Evolutionary conservation across 2,113 vertebrate genomes (phyloP), one percentile per base, ranked within the genome.

Genomic region (Neolamprologus toae): DNA sequence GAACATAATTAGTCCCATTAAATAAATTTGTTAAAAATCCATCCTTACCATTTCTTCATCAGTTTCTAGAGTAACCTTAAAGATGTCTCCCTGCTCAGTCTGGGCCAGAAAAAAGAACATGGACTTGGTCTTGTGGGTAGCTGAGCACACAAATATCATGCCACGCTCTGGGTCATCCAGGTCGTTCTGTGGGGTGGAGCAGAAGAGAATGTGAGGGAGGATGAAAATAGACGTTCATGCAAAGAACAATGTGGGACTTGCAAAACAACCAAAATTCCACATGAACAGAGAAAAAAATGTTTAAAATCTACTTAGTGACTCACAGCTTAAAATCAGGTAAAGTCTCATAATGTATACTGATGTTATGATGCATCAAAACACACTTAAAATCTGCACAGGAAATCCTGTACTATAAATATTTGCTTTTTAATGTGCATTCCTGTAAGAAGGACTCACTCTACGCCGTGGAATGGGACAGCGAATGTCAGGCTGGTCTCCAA

Each of bases 71-170:
- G 99, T 99, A 83, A 99, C 98, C 93, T 99, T 99, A 88, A 99
- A 99, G 90, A 99, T 99, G 92, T 99, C 99, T 3, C 99, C 99
- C 92, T 99, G 99, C 95, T 99, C 98, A 0, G 99, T 99, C 94
- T 99, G 99, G 49, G 98, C 98, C 96, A 99, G 94, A 95, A 99
- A 99, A 94, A 99, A 99, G 95, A 99, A 99, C 99, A 99, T 99
- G 28, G 98, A 98, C 90, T 99, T 99, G 95, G 98, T 99, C 95
- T 99, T 99, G 95, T 99, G 99, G 3, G 99, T 99, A 28, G 99
- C 99, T 73, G 99, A 99, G 94, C 99, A 99, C 88, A 99, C 99
- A 91, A 99, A 99, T 91, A 99, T 99, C 99, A 99, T 99, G 82
- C 98, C 99, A 73, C 98, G 97, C 94, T 99, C 99, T 4, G 98